Conservation (phyloP, 2,797 vertebrate genomes). For the Gymnopithys bicolor region DNA sequence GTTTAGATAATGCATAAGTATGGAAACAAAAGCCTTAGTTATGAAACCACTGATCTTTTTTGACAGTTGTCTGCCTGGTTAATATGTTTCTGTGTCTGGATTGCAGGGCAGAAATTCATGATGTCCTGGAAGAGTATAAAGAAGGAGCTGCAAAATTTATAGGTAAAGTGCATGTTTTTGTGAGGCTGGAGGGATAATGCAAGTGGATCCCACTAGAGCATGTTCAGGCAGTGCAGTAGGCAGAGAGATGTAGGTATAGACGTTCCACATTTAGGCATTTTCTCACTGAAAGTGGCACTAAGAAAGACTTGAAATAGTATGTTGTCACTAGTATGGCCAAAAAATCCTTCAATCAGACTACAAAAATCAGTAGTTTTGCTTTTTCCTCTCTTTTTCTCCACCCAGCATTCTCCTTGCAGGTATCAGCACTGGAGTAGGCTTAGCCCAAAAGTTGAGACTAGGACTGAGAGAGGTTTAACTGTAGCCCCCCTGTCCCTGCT, state of each 20-base stretch:
- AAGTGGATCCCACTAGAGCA: neutral
- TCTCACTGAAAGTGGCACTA: neutral
- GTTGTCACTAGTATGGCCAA: neutral
- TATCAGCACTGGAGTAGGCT: neutral
- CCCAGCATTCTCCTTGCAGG: neutral
- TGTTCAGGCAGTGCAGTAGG: neutral
- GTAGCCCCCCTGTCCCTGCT: neutral
- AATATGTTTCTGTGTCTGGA: conserved; percentile 32
- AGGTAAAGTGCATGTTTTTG: conserved; percentile 78
- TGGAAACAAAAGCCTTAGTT: neutral
- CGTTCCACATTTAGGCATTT: neutral
- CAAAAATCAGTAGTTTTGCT: neutral
- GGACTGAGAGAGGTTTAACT: neutral
- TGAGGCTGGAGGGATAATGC: neutral
- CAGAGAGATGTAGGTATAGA: neutral
- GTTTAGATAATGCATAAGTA: accelerated
- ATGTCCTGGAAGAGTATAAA: conserved; percentile 91
- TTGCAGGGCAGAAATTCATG: conserved; percentile 89
- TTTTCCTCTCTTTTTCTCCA: neutral
- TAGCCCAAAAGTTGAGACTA: neutral
- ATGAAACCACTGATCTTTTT: neutral
- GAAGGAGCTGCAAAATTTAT: conserved; percentile 91
- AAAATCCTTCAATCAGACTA: neutral
- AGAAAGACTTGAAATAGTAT: neutral
- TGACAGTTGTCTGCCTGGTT: neutral